Evolutionary conservation across 2,113 vertebrate genomes (phyloP).

Genomic region (Regulus satrapa): DNA sequence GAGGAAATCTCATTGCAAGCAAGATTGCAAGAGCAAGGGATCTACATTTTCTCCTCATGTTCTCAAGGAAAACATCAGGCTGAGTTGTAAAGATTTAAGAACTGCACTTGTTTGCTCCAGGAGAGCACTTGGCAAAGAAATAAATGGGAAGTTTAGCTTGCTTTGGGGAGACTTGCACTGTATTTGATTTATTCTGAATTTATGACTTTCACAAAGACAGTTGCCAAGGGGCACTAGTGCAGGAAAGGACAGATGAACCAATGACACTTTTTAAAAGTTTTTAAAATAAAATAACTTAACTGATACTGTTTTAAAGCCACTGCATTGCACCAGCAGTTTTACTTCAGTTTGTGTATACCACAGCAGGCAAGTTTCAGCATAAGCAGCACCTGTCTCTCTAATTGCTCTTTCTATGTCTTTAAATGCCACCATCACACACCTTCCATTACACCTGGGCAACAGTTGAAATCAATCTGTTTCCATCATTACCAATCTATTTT

Average conservation of each 20-base stretch:
- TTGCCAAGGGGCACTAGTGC: not conserved
- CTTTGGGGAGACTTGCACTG: not conserved
- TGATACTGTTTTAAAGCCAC: not conserved
- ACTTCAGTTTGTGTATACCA: not conserved
- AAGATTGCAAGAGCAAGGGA: too few relatives aligned
- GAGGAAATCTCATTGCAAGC: not conserved
- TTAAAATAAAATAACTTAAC: not conserved
- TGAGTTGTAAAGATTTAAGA: conserved; percentile 7
- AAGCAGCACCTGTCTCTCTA: conserved; percentile 3
- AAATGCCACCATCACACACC: not conserved
- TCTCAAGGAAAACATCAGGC: not conserved
- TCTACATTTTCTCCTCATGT: not conserved
- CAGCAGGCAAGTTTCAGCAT: not conserved
- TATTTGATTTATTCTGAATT: conserved; percentile 16
- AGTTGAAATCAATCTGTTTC: not conserved
- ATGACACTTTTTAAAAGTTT: not conserved
- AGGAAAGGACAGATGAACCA: not conserved
- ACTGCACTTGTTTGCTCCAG: not conserved
- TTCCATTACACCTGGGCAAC: not conserved
- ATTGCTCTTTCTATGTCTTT: not conserved
- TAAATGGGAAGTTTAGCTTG: not conserved
- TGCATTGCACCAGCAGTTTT: not conserved
- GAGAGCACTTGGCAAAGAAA: not conserved
- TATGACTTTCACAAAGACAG: not conserved
- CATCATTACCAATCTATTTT: not conserved